Percentiles rank a stretch among this genome's conserved stretches.
phyloP scores from a whole-genome alignment of 1,140 invertebrate genomes.

The Gryon sp. region DNA sequence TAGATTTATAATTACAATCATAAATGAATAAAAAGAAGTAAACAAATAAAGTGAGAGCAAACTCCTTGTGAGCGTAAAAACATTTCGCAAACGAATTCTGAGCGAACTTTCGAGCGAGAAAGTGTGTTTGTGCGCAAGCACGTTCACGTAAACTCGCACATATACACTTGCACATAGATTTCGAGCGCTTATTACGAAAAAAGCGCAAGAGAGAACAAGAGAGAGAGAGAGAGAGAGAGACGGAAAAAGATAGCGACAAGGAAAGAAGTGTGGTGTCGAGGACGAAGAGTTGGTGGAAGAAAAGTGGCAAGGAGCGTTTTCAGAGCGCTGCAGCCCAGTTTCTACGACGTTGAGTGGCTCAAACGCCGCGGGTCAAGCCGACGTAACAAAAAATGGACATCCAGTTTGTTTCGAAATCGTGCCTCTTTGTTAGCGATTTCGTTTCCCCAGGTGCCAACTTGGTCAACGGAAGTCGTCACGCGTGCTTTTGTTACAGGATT shows the following conservation, averaged over 20 bases:
- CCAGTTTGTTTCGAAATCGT: conserved; percentile 58
- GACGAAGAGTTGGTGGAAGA: conserved; percentile 38
- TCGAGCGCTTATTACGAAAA: conserved; percentile 28
- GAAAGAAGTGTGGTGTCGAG: conserved; percentile 50
- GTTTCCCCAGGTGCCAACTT: conserved; percentile 11
- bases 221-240: background rate
- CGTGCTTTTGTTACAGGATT: conserved; percentile 37
- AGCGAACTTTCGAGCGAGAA: background rate
- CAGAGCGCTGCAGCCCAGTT: conserved; percentile 69
- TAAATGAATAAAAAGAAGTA: too few relatives aligned
- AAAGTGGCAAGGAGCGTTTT: conserved; percentile 65
- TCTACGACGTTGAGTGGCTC: conserved; percentile 62
- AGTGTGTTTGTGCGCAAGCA: background rate
- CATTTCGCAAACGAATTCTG: too few relatives aligned
- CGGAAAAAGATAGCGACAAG: conserved; percentile 40
- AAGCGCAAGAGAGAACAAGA: conserved; percentile 22
- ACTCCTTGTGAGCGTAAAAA: too few relatives aligned
- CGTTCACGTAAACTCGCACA: too few relatives aligned
- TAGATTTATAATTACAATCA: too few relatives aligned
- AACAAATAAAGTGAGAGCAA: too few relatives aligned
- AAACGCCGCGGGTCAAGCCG: conserved; percentile 47
- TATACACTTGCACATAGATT: too few relatives aligned
- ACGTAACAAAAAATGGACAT: conserved; percentile 57
- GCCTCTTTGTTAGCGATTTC: conserved; percentile 58
- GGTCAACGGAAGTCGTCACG: conserved; percentile 32